A percentile compares a stretch with the other conserved stretches of the same genome.
Evolutionary conservation across 2,113 vertebrate genomes (phyloP).

Genomic region (Peromyscus leucopus): DNA sequence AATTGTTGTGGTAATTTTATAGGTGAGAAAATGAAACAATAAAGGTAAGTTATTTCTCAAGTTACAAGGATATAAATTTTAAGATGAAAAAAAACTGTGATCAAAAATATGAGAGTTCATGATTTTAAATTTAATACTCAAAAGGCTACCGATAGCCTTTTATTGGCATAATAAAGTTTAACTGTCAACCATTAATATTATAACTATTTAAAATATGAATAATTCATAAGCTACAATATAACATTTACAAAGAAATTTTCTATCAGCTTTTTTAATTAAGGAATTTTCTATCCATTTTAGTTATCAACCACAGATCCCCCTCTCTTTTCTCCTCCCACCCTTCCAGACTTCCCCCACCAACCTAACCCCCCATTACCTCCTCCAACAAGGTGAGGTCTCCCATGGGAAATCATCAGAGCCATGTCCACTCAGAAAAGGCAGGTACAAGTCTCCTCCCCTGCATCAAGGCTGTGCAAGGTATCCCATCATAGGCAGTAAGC

Average conservation of each 20-base stretch:
- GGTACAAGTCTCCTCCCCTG: too few species aligned
- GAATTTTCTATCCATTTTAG: too few species aligned
- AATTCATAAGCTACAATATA: slow-evolving; percentile 65
- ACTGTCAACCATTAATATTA: slow-evolving; percentile 65
- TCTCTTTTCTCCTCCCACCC: too few species aligned
- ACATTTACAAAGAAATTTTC: slow-evolving; percentile 49
- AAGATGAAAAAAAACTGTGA: background rate
- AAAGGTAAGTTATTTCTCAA: background rate
- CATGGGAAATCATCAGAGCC: too few species aligned
- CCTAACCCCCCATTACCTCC: too few species aligned
- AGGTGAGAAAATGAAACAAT: background rate
- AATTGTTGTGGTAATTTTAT: slow-evolving; percentile 1
- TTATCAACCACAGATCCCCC: too few species aligned
- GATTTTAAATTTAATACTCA: background rate
- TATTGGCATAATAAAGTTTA: slow-evolving; percentile 59
- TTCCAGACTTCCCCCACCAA: too few species aligned
- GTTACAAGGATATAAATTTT: background rate
- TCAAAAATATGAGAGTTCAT: too few species aligned
- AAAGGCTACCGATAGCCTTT: slow-evolving; percentile 45
- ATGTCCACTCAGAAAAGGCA: too few species aligned
- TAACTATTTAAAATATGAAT: slow-evolving; percentile 39
- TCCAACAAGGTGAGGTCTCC: too few species aligned
- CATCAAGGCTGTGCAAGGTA: too few species aligned
- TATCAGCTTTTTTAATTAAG: background rate
- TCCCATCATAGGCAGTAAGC: too few species aligned